Conservation (phyloP, 2,888 invertebrate species). For the Zygothrica quintamaculata region DNA sequence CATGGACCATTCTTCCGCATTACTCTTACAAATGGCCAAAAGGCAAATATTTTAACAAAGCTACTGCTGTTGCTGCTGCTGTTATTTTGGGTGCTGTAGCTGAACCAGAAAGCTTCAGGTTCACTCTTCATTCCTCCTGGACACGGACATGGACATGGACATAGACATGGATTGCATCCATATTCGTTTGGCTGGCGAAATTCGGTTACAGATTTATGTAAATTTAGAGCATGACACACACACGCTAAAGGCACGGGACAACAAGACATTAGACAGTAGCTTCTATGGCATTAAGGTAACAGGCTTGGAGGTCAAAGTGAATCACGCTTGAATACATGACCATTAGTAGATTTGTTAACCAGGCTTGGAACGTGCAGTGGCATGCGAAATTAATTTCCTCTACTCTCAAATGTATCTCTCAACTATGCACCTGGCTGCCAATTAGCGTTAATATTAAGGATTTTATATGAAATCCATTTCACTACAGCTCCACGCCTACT, state of each 20-base stretch:
- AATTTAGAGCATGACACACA: conserved; percentile 75
- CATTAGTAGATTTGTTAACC: conserved; percentile 64
- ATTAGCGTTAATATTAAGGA: conserved; percentile 81
- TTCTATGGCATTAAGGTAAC: not conserved
- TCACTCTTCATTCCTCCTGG: conserved; percentile 57
- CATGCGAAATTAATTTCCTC: conserved; percentile 78
- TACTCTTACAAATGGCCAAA: conserved; percentile 36
- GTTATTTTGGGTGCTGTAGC: too few species aligned
- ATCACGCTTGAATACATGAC: conserved; percentile 76
- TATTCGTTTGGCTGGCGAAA: conserved; percentile 59
- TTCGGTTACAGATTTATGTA: conserved; percentile 81
- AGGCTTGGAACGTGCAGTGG: conserved; percentile 71
- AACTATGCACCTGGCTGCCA: conserved; percentile 80
- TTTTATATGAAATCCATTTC: conserved; percentile 44
- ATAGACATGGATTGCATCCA: conserved; percentile 59
- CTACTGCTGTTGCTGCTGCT: conserved; percentile 37
- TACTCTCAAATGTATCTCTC: conserved; percentile 40
- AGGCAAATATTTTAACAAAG: conserved; percentile 66
- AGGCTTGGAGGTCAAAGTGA: conserved; percentile 76
- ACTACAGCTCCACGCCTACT: not conserved
- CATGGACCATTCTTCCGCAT: conserved; percentile 75
- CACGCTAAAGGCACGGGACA: conserved; percentile 32
- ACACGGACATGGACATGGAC: not conserved
- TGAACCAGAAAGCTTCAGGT: conserved; percentile 54
- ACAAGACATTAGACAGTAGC: conserved; percentile 17